These are phyloP conservation scores for Machimus rusticus DNA, from an alignment of 2,888 invertebrate species.

Conservation along the genomic window DNA sequence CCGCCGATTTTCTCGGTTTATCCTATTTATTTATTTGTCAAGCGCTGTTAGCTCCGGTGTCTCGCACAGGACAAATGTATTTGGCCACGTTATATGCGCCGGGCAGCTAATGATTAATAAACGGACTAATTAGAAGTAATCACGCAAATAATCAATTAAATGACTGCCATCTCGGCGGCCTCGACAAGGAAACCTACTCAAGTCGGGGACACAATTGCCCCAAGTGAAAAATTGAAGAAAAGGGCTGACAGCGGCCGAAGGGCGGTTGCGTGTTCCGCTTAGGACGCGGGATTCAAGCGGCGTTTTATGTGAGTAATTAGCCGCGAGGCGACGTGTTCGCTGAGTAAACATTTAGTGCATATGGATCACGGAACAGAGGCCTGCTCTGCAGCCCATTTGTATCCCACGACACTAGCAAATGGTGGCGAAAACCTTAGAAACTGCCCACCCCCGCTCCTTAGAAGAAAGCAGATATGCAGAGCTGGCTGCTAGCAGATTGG, in stretches of 20 bases:
- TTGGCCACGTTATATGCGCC: neutral
- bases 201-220: neutral
- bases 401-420: neutral
- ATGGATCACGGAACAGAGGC: neutral
- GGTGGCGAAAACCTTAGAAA: neutral
- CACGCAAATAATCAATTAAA: slow-evolving; percentile 49
- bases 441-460: neutral
- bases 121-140: slow-evolving; percentile 46
- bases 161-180: neutral
- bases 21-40: slow-evolving; percentile 34
- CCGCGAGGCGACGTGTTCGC: slow-evolving; percentile 41
- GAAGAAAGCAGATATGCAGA: neutral
- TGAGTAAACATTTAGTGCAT: slow-evolving; percentile 5
- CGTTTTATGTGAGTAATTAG: slow-evolving; percentile 46
- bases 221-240: slow-evolving; percentile 24
- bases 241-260: neutral
- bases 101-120: slow-evolving; percentile 47
- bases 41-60: neutral
- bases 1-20: neutral
- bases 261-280: neutral
- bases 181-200: slow-evolving; percentile 18
- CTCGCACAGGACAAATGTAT: neutral
- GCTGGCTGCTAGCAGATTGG: neutral
- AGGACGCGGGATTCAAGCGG: slow-evolving; percentile 40
- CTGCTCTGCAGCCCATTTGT: neutral